A percentile compares a stretch with the other conserved stretches of the same genome.
Conservation (phyloP, 2,888 invertebrate species). For the Scaptomyza tumidula region DNA sequence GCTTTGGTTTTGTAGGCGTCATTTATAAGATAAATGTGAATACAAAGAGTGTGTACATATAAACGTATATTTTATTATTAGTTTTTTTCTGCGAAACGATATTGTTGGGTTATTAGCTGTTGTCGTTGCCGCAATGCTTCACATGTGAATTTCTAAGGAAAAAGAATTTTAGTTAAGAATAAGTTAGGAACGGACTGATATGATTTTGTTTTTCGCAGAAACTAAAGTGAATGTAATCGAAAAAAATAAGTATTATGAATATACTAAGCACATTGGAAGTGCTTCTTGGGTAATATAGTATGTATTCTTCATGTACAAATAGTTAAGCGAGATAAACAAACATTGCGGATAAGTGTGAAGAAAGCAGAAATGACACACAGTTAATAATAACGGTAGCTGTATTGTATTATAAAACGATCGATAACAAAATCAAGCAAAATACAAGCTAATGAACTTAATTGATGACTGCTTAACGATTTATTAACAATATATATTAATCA, state of each 20-base stretch:
- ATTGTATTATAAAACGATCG: slow-evolving; percentile 1
- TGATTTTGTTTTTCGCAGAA: slow-evolving; percentile 36
- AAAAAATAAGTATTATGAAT: not conserved
- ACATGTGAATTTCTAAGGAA: slow-evolving; percentile 44
- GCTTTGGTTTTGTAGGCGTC: not conserved
- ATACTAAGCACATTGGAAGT: not conserved
- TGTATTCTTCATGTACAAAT: not conserved
- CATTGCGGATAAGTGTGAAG: slow-evolving; percentile 8
- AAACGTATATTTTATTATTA: not conserved
- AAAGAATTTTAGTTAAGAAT: slow-evolving; percentile 32
- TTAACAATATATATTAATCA: slow-evolving; percentile 2
- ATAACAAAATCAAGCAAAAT: slow-evolving; percentile 5
- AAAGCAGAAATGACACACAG: slow-evolving; percentile 23
- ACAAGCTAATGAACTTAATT: slow-evolving; percentile 8
- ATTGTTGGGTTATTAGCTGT: slow-evolving; percentile 18
- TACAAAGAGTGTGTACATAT: not conserved
- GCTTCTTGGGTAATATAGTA: not conserved
- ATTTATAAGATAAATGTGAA: not conserved
- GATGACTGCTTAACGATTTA: slow-evolving; percentile 21
- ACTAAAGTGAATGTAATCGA: slow-evolving; percentile 20
- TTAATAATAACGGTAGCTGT: not conserved
- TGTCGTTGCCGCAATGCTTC: slow-evolving; percentile 17
- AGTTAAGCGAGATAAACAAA: not conserved
- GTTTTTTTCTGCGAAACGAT: slow-evolving; percentile 34
- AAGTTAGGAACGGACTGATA: slow-evolving; percentile 8